Conservation (phyloP, 2,888 invertebrate genomes). For the Tachina lurida region DNA sequence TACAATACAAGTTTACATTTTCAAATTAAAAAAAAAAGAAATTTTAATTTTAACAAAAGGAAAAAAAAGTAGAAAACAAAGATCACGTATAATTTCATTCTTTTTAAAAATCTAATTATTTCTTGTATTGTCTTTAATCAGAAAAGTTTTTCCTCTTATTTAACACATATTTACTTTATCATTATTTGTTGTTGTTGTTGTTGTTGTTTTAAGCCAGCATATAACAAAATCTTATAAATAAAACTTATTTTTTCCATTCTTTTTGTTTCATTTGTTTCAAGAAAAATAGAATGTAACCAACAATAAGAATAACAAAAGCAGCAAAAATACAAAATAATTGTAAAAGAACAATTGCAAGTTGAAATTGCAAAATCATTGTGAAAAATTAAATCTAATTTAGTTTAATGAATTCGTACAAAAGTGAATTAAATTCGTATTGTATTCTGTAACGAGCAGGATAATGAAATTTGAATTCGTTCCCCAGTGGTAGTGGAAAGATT, state of each 20-base stretch:
- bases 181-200: neutral
- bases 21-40: neutral
- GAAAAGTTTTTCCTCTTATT: constrained; percentile 15
- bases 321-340: constrained; percentile 9
- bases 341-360: constrained; percentile 34
- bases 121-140: constrained; percentile 30
- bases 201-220: neutral
- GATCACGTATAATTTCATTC: constrained; percentile 24
- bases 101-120: constrained; percentile 41
- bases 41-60: neutral
- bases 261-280: neutral
- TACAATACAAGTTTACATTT: neutral
- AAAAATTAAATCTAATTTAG: constrained; percentile 59
- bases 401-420: constrained; percentile 62
- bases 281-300: neutral
- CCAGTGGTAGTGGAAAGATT: neutral
- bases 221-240: constrained; percentile 7
- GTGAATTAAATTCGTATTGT: constrained; percentile 60
- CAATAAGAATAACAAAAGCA: constrained; percentile 13
- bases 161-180: constrained; percentile 1
- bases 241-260: neutral
- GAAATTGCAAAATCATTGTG: constrained; percentile 52
- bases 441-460: constrained; percentile 38
- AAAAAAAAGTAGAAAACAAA: neutral
- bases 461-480: neutral